Base-by-base conservation (phyloP, 2,888 invertebrate species). In the Ennomos quercinarius region DNA sequence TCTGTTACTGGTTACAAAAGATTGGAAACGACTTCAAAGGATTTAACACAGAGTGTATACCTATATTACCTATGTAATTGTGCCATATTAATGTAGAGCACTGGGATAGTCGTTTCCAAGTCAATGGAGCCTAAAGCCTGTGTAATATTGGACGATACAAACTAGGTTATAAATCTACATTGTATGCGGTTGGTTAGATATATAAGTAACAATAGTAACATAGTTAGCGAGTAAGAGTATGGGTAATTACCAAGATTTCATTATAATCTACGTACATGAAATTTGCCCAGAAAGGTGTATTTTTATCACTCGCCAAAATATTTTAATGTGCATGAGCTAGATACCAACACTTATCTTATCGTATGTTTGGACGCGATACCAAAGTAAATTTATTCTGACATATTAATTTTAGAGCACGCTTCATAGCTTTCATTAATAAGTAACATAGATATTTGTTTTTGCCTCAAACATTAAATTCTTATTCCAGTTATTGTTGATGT, bases 121-220 rank as follows among this genome's bases (percentile, higher is more conserved):
- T 74, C 82, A 86, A 41, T 78, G 77, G 74, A 87, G 83, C 84
- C 82, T 63, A 64, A 68, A 63, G 71, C 73, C 64, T 66, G 67
- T 73, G 68, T 73, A 67, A 72, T 67, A 73, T 74, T 72, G 44
- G 66, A 71, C 64, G 59, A 45, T 36, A 39, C 11, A 45, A 45
- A 57, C 27, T 27, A 27, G 27, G 27, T 27, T 27, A 27, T 27
- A 27, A 27, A 27, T 27, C 27, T 27, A 27, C 27, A 6, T 5
- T 27, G 6, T 27, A 27, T 27, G 27, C 27, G 27, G 0, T 27
- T 27, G 6, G 17, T 17, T 17, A 17, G 17, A 17, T 17, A 17
- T 17, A 17, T 4, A n/a, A n/a, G n/a, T n/a, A n/a, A n/a, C n/a
- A n/a, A n/a, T n/a, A n/a, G n/a, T n/a, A n/a, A n/a, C n/a, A n/a